Percentiles rank a stretch among this genome's conserved stretches.
Conservation (phyloP, 2,113 vertebrate species). For the Cathartes aura region DNA sequence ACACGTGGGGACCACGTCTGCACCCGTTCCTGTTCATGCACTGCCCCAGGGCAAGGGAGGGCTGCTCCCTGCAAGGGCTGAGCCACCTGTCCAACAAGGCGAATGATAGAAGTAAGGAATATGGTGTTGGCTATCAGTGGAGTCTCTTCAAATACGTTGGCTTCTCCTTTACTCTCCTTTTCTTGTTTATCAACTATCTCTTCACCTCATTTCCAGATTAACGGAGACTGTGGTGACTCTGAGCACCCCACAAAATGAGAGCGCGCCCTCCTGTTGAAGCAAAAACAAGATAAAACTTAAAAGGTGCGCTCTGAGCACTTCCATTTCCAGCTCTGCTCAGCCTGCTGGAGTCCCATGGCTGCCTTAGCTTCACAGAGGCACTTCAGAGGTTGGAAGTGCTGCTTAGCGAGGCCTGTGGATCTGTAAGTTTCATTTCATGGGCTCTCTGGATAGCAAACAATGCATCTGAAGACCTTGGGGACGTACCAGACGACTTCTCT, state of each 20-base stretch:
- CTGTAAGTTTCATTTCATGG: neutral
- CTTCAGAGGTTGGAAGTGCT: neutral
- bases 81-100: neutral
- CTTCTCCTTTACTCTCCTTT: neutral
- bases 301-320: neutral
- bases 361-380: neutral
- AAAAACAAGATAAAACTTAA: neutral
- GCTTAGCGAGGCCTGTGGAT: neutral
- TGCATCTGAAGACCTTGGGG: neutral
- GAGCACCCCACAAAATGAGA: neutral
- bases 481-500: neutral
- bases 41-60: neutral
- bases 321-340: neutral
- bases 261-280: fast-evolving
- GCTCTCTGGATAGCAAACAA: neutral
- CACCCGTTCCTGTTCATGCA: fast-evolving
- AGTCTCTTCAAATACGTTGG: neutral
- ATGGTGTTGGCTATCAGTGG: neutral
- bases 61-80: neutral
- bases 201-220: neutral
- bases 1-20: fast-evolving
- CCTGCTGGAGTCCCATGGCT: neutral
- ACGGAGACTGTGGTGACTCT: neutral
- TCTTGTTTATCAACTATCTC: neutral
- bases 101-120: neutral